These are phyloP conservation scores for Chirona hameri DNA, from an alignment of 2,888 invertebrate species.

Conservation along the genomic window DNA sequence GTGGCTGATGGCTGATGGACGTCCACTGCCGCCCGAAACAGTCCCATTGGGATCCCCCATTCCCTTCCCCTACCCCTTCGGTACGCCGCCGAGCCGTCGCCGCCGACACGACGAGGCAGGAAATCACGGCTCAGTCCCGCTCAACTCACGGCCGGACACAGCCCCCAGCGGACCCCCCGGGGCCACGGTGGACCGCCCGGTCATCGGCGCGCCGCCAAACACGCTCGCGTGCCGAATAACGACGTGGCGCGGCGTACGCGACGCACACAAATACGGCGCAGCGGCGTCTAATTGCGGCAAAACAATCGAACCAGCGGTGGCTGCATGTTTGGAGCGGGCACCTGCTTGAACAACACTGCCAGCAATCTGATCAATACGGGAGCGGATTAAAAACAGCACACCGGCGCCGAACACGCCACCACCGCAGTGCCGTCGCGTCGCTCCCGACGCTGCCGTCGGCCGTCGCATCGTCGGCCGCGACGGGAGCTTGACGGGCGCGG, in stretches of 20 bases:
- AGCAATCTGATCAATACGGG: background rate
- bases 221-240: background rate
- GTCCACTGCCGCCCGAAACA: too few relatives aligned
- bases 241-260: background rate
- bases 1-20: too few relatives aligned
- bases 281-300: background rate
- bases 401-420: background rate
- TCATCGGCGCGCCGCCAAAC: background rate
- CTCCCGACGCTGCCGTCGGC: background rate
- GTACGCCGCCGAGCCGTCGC: too few relatives aligned
- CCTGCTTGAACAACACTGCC: background rate
- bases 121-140: too few relatives aligned
- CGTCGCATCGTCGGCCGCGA: background rate
- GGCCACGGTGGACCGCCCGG: too few relatives aligned
- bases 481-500: background rate
- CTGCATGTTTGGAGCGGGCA: background rate
- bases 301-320: background rate
- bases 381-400: background rate
- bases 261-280: background rate
- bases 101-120: too few relatives aligned
- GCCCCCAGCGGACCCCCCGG: too few relatives aligned
- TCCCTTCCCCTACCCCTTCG: too few relatives aligned
- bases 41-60: too few relatives aligned
- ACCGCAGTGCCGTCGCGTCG: background rate
- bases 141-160: too few relatives aligned